phyloP scores from a whole-genome alignment of 2,113 vertebrate genomes.

The Tupaia chinensis region DNA sequence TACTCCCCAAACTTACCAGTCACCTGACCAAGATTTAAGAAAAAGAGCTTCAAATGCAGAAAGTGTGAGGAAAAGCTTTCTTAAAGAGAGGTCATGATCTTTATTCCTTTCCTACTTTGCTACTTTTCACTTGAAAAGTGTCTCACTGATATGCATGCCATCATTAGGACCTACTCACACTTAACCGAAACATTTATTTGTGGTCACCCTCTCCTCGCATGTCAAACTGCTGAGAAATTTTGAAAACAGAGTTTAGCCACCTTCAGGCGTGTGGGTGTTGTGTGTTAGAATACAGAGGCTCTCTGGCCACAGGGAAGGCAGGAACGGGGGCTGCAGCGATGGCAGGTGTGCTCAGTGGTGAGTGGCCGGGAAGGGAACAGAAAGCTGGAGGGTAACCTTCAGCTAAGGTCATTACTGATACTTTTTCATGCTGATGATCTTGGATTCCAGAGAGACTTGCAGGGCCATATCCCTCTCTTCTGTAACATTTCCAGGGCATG shows the following conservation, averaged over 20 bases:
- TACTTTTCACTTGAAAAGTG: not conserved
- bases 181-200: conserved; percentile 56
- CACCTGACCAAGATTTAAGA: conserved; percentile 28
- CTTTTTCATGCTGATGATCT: not conserved
- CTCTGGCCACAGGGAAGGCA: conserved; percentile 49
- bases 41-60: not conserved
- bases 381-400: not conserved
- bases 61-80: not conserved
- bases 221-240: conserved; percentile 70
- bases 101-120: not conserved
- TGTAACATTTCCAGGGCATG: not conserved
- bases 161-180: conserved; percentile 39
- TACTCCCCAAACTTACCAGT: not conserved
- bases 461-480: not conserved
- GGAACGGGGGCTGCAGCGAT: not conserved
- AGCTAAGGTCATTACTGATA: not conserved
- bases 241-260: conserved; percentile 64
- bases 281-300: conserved; percentile 55
- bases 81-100: not conserved
- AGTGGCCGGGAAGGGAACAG: not conserved
- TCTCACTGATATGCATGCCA: not conserved
- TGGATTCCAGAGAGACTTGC: not conserved
- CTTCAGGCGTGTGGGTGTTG: conserved; percentile 48
- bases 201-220: conserved; percentile 56
- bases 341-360: not conserved